Conservation (phyloP, 2,113 vertebrate species). For the Leucoraja erinaceus region DNA sequence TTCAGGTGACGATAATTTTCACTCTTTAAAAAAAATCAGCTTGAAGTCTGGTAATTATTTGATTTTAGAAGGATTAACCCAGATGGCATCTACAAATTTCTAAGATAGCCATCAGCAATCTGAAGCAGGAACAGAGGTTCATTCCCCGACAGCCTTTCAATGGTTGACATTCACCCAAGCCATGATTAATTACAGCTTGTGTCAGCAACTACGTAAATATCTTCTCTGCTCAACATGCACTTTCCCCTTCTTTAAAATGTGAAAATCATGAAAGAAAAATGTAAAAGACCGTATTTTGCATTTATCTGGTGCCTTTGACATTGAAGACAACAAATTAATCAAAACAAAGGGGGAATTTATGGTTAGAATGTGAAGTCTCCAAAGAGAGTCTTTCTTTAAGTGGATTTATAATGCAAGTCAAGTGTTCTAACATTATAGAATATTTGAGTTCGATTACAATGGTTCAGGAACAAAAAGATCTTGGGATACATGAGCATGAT, state of each 20-base stretch:
- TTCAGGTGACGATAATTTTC: background rate
- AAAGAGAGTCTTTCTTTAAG: background rate
- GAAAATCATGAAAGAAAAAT: background rate
- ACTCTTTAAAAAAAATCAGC: background rate
- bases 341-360: too few species aligned
- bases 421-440: background rate
- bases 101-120: background rate
- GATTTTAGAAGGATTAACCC: background rate
- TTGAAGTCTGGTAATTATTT: background rate
- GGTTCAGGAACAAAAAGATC: too few species aligned
- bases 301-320: background rate
- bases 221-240: background rate
- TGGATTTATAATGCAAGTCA: background rate
- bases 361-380: background rate
- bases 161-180: background rate
- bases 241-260: background rate
- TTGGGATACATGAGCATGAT: too few species aligned
- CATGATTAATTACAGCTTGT: background rate
- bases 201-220: background rate
- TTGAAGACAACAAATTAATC: background rate
- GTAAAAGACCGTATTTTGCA: background rate
- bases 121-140: background rate
- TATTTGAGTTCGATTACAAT: background rate
- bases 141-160: background rate
- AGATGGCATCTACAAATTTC: background rate